Conservation (phyloP, 2,113 vertebrate genomes). For the Mixornis gularis region DNA sequence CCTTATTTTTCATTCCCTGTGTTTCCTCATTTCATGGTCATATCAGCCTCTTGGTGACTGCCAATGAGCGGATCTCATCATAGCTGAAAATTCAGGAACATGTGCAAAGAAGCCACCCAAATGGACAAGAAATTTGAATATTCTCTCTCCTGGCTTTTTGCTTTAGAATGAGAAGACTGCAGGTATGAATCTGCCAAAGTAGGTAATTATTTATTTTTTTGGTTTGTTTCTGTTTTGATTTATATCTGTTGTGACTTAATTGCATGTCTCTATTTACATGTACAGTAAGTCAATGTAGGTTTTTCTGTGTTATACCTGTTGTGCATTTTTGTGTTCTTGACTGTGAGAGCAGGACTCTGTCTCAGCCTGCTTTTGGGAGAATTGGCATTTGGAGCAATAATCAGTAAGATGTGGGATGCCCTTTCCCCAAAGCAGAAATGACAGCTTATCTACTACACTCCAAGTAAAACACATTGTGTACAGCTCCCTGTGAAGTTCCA, state of each 20-base stretch:
- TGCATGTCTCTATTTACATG: slow-evolving; percentile 30
- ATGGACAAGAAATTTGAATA: slow-evolving; percentile 61
- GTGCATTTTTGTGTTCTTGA: slow-evolving; percentile 45
- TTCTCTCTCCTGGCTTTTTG: slow-evolving; percentile 40
- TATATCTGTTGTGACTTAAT: slow-evolving; percentile 45
- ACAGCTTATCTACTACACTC: slow-evolving; percentile 26
- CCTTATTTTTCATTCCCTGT: slow-evolving; percentile 72
- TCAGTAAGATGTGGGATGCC: slow-evolving; percentile 34
- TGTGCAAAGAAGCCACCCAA: slow-evolving; percentile 68
- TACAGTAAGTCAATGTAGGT: background rate
- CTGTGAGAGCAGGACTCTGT: background rate
- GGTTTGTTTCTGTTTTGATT: slow-evolving; percentile 38
- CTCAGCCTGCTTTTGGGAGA: slow-evolving; percentile 34
- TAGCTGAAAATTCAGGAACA: slow-evolving; percentile 75
- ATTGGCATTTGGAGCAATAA: slow-evolving; percentile 37
- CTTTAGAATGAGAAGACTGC: slow-evolving; percentile 66
- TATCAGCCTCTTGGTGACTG: slow-evolving; percentile 70
- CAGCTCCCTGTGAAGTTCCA: slow-evolving; percentile 17
- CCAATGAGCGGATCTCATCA: slow-evolving; percentile 68
- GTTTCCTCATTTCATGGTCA: slow-evolving; percentile 75
- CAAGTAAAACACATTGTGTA: slow-evolving; percentile 7
- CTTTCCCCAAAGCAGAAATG: slow-evolving; percentile 12
- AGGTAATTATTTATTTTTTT: slow-evolving; percentile 57
- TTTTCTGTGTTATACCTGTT: slow-evolving; percentile 7
- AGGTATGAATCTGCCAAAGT: slow-evolving; percentile 64